phyloP scores from a whole-genome alignment of 2,113 vertebrate species.

The Amphiprion percula region DNA sequence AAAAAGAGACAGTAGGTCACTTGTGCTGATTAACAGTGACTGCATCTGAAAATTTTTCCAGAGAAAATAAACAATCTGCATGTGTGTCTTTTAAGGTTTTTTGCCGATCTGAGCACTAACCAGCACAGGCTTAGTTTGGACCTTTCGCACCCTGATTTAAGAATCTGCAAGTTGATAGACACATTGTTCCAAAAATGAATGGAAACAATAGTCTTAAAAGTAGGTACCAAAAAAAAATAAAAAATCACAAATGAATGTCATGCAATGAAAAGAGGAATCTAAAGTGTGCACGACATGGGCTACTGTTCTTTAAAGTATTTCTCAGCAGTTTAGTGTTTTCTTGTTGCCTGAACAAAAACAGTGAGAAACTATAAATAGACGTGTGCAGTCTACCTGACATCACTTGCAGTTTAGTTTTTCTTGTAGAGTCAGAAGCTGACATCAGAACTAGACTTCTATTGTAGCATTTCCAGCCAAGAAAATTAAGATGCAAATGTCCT shows the following conservation, averaged over 20 bases:
- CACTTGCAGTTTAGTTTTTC: constrained; percentile 24
- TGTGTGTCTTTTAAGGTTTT: too few species aligned
- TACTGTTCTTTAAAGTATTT: not conserved
- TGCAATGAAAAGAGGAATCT: not conserved
- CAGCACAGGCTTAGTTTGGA: too few species aligned
- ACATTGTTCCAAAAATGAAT: not conserved
- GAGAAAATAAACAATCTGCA: too few species aligned
- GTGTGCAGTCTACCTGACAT: constrained; percentile 23
- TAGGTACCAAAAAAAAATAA: not conserved
- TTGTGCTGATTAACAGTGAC: too few species aligned
- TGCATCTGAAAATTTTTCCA: too few species aligned
- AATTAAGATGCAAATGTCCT: not conserved
- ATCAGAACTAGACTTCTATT: constrained; percentile 1
- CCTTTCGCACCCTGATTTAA: not conserved
- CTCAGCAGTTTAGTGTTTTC: constrained; percentile 18
- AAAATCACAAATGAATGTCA: not conserved
- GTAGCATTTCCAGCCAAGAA: not conserved
- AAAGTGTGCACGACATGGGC: not conserved
- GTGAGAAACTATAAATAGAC: constrained; percentile 43
- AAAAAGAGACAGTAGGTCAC: too few species aligned
- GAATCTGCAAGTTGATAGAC: not conserved
- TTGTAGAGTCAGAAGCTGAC: constrained; percentile 13
- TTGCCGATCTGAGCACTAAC: too few species aligned
- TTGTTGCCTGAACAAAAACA: constrained; percentile 5
- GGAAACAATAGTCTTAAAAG: too few species aligned